Evolutionary conservation across 92 coral and sea anemone genomes (phyloP).

Genomic region (Bergia sp.): DNA sequence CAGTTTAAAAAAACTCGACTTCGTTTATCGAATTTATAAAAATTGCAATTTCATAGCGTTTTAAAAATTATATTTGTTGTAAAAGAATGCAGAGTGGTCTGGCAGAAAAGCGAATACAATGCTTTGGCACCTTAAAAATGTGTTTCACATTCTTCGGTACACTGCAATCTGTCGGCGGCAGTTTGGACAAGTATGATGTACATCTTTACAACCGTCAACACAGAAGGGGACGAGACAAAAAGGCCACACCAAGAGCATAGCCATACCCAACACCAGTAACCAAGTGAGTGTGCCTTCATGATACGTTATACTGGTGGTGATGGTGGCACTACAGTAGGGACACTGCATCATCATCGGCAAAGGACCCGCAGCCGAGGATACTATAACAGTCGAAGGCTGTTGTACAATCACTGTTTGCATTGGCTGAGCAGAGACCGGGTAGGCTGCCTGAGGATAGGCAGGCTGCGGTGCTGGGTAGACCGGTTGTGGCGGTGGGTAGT

Average conservation of each 20-base stretch:
- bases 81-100: too few relatives aligned
- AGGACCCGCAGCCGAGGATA: slow-evolving; percentile 42
- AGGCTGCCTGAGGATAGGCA: slow-evolving; percentile 2
- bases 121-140: background rate
- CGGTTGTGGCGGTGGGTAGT: slow-evolving; percentile 20
- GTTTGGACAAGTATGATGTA: slow-evolving; percentile 53
- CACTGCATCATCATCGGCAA: slow-evolving; percentile 57
- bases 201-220: slow-evolving; percentile 64
- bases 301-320: slow-evolving; percentile 54
- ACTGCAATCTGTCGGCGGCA: slow-evolving; percentile 57
- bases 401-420: slow-evolving; percentile 37
- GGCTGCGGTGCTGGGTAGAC: slow-evolving; percentile 22
- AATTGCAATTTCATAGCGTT: too few relatives aligned
- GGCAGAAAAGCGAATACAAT: too few relatives aligned
- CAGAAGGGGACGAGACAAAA: slow-evolving; percentile 59
- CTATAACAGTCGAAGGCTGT: slow-evolving; percentile 41
- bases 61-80: too few relatives aligned
- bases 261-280: slow-evolving; percentile 38
- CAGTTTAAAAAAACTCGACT: too few relatives aligned
- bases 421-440: background rate
- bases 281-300: slow-evolving; percentile 58
- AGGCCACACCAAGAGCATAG: slow-evolving; percentile 33
- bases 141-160: slow-evolving; percentile 51
- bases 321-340: slow-evolving; percentile 55
- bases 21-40: too few relatives aligned